Conservation (phyloP, 2,797 vertebrate species). For the Poeciliopsis presidionis region DNA sequence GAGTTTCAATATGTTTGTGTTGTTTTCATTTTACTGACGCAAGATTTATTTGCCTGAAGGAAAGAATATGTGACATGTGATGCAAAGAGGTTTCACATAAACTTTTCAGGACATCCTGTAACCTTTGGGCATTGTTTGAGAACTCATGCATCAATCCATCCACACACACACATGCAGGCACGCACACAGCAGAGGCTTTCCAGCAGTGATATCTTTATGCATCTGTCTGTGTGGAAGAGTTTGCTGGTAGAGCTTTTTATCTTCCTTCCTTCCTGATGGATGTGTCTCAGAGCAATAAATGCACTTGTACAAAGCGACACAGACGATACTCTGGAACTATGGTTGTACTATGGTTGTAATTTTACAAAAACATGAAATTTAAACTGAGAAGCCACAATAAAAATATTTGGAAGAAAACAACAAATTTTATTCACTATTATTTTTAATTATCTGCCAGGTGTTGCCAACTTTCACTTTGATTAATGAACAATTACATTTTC, state of each 20-base stretch:
- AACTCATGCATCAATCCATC: slow-evolving; percentile 13
- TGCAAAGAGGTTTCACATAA: slow-evolving; percentile 56
- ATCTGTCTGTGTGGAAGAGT: slow-evolving; percentile 28
- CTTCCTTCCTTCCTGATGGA: slow-evolving; percentile 17
- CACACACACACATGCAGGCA: neutral
- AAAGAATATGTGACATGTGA: slow-evolving; percentile 64
- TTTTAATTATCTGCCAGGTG: neutral
- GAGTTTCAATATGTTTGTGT: slow-evolving; percentile 15
- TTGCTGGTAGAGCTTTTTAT: neutral
- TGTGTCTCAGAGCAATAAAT: slow-evolving; percentile 50
- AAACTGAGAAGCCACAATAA: neutral
- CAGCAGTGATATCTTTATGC: slow-evolving; percentile 41
- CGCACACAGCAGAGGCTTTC: slow-evolving; percentile 26
- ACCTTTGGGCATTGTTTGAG: slow-evolving; percentile 41
- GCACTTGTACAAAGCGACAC: slow-evolving; percentile 44
- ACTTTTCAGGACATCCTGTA: slow-evolving; percentile 55
- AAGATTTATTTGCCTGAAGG: slow-evolving; percentile 48
- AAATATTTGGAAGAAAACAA: neutral
- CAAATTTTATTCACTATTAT: neutral
- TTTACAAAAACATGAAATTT: neutral
- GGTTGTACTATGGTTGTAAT: neutral
- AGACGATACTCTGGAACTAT: slow-evolving; percentile 38
- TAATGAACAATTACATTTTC: neutral
- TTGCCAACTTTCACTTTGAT: neutral
- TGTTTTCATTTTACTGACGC: slow-evolving; percentile 38